A percentile compares a stretch with the other conserved stretches of the same genome.
Evolutionary conservation across 2,797 vertebrate genomes (phyloP).

Genomic region (Notoglanidium macrostoma): DNA sequence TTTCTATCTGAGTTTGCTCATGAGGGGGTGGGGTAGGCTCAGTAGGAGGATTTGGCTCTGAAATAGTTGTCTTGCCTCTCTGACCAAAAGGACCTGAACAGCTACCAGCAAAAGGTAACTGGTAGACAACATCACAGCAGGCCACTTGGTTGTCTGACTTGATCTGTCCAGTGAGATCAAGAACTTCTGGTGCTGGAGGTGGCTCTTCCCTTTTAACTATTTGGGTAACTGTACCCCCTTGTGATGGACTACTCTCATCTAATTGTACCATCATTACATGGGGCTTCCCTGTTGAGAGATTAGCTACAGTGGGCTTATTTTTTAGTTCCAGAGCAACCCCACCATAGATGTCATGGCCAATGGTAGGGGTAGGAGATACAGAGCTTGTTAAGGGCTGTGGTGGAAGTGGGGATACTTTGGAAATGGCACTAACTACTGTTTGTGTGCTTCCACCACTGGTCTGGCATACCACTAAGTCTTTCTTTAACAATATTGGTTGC

Average conservation of each 20-base stretch:
- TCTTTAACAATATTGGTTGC: conserved; percentile 83
- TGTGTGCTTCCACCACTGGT: conserved; percentile 73
- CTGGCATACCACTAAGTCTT: conserved; percentile 86
- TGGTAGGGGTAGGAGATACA: conserved; percentile 61
- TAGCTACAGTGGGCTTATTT: conserved; percentile 82
- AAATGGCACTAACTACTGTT: conserved; percentile 73
- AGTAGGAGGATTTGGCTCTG: conserved; percentile 77
- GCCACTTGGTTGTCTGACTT: conserved; percentile 92
- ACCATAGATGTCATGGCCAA: conserved; percentile 79
- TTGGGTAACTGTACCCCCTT: conserved; percentile 83
- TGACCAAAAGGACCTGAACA: conserved; percentile 88
- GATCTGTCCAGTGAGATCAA: conserved; percentile 91
- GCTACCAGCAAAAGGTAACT: conserved; percentile 91
- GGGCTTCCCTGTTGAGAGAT: conserved; percentile 83
- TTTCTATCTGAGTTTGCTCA: conserved; percentile 71
- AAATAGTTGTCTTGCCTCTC: conserved; percentile 75
- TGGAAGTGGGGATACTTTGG: conserved; percentile 78
- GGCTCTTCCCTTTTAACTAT: conserved; percentile 85
- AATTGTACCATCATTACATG: conserved; percentile 96
- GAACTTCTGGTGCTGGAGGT: conserved; percentile 73
- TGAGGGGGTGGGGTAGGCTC: conserved; percentile 72
- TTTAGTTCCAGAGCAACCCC: conserved; percentile 86
- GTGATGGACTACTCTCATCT: conserved; percentile 79
- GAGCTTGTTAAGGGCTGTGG: conserved; percentile 73
- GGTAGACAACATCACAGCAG: conserved; percentile 98